Evolutionary conservation across 2,797 vertebrate species (phyloP), one percentile per base, ranked within the genome.

Genomic region (Amazona ochrocephala): DNA sequence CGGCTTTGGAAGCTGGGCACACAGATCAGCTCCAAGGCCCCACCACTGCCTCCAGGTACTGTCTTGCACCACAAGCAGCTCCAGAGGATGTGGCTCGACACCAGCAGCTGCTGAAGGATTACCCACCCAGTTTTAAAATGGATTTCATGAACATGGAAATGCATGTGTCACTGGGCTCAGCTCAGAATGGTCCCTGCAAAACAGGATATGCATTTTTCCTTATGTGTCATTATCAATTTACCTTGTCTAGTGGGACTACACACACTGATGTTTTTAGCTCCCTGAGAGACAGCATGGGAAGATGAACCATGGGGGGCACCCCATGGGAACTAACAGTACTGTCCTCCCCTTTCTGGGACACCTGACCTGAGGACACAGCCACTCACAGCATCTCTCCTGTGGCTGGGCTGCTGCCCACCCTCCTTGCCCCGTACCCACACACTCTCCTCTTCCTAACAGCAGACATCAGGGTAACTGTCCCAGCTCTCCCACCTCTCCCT

Each of bases 381-480:
- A 67, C 79, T 84, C 82, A 95, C 80, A 95, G 90, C 82, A 70
- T 32, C 86, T 79, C 70, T 77, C 89, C 90, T 89, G 85, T 58
- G 84, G 84, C 82, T 85, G 45, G 94, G 83, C 87, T 93, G 82
- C 91, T 75, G 34, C 64, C n/a, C 83, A 34, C 91, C 81, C 93
- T 91, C 89, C 87, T 64, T 39, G 26, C 27, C 73, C 78, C 41
- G 0, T 61, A 70, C 67, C 61, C 75, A 58, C n/a, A 58, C 9
- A 87, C 86, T 94, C 94, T 91, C 72, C 77, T 89, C 90, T 90
- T 92, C 85, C 78, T 53, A 54, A 61, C 44, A 67, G 88, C 82
- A 89, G 80, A 75, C 81, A 26, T 19, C 30, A 47, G 7, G 26
- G 32, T 9, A 60, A 34, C 45, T 3, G 12, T 5, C 0, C 29